Evolutionary conservation across 1,140 invertebrate species (phyloP), one percentile per base, ranked within the genome.

Genomic region (Aricia agestis): DNA sequence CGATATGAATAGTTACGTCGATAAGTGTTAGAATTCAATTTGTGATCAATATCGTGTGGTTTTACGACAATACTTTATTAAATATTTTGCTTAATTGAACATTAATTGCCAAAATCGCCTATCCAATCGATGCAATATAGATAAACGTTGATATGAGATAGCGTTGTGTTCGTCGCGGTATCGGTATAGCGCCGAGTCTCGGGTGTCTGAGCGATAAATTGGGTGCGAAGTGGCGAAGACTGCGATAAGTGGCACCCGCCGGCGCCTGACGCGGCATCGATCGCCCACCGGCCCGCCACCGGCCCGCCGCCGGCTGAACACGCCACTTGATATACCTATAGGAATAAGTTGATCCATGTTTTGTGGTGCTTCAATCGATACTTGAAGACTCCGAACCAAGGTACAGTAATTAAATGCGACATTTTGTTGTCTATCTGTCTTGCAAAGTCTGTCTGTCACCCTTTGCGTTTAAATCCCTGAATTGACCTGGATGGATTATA

Each of bases 151-250:
- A 36, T 32, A 32, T 32, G 9, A 36, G 36, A 36, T 36, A 7
- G 36, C 36, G 6, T 6, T 6, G 2, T 9, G 36, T 6, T 0
- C 6, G 5, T 52, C 45, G 45, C 5, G 10, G 45, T 52, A 15
- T 52, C 36, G 45, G 13, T 52, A 52, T 13, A 52, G 11, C 45
- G 45, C 45, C 45, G 45, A 52, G 59, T 63, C 59, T 31, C 59
- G 18, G 58, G 17, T 63, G 59, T 25, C 45, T 52, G 45, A 11
- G 85, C 86, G 84, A 84, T 86, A 85, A 89, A 87, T 87, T 87
- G 84, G 84, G 85, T 85, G 87, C 80, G 84, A 89, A 87, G 85
- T 84, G 84, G 84, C 82, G 84, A 87, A 87, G 86, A 88, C 82
- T 81, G 80, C 82, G 84, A 83, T 86, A 86, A 89, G 83, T 87